Conservation (phyloP, 2,888 invertebrate species). For the Acholoe squamosa region DNA sequence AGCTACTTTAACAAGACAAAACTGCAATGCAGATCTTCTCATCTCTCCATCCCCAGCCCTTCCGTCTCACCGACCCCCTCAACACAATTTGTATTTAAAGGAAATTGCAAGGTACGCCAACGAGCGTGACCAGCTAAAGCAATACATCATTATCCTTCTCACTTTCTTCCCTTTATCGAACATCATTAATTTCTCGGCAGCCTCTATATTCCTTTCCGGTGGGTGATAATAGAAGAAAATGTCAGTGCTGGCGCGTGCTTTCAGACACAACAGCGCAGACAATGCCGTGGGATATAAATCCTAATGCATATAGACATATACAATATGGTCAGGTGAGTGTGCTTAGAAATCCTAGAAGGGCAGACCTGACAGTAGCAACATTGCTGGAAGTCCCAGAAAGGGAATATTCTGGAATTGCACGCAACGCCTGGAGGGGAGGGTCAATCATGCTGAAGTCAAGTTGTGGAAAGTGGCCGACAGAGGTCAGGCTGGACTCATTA, state of each 20-base stretch:
- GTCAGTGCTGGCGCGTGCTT: background rate
- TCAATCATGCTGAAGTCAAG: conserved; percentile 6
- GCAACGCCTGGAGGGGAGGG: conserved; percentile 2
- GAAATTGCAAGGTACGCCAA: background rate
- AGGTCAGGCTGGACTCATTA: conserved; percentile 18
- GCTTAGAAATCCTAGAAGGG: background rate
- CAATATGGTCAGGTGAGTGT: background rate
- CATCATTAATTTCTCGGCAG: background rate
- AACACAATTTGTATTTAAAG: conserved; percentile 19
- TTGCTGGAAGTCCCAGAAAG: background rate
- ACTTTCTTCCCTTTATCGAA: background rate
- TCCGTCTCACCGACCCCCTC: background rate
- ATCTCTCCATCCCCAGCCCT: too few species aligned
- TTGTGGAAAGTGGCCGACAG: conserved; percentile 40
- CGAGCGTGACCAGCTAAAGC: background rate
- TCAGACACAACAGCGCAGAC: background rate
- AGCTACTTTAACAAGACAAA: conserved; percentile 33
- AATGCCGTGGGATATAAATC: too few species aligned
- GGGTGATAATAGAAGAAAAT: conserved; percentile 4
- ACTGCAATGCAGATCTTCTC: background rate
- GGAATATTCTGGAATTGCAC: background rate
- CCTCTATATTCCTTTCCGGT: background rate
- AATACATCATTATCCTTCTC: conserved; percentile 13
- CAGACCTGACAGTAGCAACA: background rate
- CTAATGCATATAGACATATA: too few species aligned